These are phyloP conservation scores for Pycnomerus fuliginosus DNA, from an alignment of 2,888 invertebrate species.

Conservation along the genomic window DNA sequence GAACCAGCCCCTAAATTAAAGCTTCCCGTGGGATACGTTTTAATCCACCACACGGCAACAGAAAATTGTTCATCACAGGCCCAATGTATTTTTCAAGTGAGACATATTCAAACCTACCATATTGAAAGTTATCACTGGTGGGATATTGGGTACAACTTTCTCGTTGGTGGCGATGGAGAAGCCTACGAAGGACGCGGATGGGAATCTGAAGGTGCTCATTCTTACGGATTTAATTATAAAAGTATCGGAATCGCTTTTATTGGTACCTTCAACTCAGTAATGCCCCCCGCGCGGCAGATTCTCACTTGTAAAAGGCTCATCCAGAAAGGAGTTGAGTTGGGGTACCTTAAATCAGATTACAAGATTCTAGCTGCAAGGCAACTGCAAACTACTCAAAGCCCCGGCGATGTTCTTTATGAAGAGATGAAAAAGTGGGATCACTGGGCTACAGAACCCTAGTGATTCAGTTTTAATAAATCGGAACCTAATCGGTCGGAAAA, in stretches of 20 bases:
- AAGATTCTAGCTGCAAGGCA: constrained; percentile 69
- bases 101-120: constrained; percentile 67
- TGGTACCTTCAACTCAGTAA: constrained; percentile 64
- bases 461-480: no score
- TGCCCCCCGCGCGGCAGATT: constrained; percentile 59
- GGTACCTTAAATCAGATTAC: constrained; percentile 64
- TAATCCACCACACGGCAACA: constrained; percentile 68
- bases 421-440: constrained; percentile 70
- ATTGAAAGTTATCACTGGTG: constrained; percentile 64
- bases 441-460: constrained; percentile 44
- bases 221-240: constrained; percentile 63
- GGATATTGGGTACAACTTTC: constrained; percentile 76
- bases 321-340: constrained; percentile 60
- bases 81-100: constrained; percentile 60
- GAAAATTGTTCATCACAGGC: constrained; percentile 61
- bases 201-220: constrained; percentile 71
- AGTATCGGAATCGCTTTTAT: constrained; percentile 73
- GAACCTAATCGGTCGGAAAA: no score
- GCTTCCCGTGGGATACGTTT: constrained; percentile 58
- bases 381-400: constrained; percentile 65
- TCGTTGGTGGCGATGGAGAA: constrained; percentile 78
- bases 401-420: constrained; percentile 64
- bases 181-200: constrained; percentile 76
- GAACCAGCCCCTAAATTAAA: constrained; percentile 40
- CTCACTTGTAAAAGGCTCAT: constrained; percentile 64